phyloP scores from a whole-genome alignment of 2,888 invertebrate genomes.

The Caenorhabditis drosophilae region DNA sequence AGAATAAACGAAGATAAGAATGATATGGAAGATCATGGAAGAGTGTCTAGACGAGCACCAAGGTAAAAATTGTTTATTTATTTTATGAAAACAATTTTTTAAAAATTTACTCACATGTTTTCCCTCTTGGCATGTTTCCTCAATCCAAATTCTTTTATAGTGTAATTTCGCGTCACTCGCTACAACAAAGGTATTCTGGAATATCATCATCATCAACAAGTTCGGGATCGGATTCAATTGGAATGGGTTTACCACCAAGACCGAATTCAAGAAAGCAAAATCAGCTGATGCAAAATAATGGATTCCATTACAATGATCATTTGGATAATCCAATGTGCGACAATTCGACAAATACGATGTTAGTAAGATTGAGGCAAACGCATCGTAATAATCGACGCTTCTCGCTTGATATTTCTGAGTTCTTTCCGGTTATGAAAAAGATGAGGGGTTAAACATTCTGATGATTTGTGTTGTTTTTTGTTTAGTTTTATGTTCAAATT shows the following conservation, averaged over 20 bases:
- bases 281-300: conserved; percentile 16
- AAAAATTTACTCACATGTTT: not conserved
- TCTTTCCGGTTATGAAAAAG: conserved; percentile 21
- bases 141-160: conserved; percentile 10
- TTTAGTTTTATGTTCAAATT: too few species aligned
- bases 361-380: conserved; percentile 7
- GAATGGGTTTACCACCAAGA: conserved; percentile 37
- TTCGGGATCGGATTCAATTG: conserved; percentile 39
- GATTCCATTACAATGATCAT: conserved; percentile 17
- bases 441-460: conserved; percentile 4
- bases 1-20: conserved; percentile 7
- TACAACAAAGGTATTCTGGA: conserved; percentile 42
- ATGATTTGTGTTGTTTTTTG: not conserved
- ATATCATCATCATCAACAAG: conserved; percentile 39
- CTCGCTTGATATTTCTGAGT: conserved; percentile 12
- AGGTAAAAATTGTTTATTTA: conserved; percentile 14
- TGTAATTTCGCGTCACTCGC: conserved; percentile 26
- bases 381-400: not conserved
- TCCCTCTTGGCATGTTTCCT: not conserved
- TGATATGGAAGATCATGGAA: conserved; percentile 21
- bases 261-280: conserved; percentile 26
- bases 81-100: too few species aligned
- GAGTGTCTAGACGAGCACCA: conserved; percentile 35
- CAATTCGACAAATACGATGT: conserved; percentile 21
- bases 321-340: conserved; percentile 26